A percentile compares a stretch with the other conserved stretches of the same genome.
phyloP scores from a whole-genome alignment of 2,888 invertebrate species.

The Dastarcus helophoroides region DNA sequence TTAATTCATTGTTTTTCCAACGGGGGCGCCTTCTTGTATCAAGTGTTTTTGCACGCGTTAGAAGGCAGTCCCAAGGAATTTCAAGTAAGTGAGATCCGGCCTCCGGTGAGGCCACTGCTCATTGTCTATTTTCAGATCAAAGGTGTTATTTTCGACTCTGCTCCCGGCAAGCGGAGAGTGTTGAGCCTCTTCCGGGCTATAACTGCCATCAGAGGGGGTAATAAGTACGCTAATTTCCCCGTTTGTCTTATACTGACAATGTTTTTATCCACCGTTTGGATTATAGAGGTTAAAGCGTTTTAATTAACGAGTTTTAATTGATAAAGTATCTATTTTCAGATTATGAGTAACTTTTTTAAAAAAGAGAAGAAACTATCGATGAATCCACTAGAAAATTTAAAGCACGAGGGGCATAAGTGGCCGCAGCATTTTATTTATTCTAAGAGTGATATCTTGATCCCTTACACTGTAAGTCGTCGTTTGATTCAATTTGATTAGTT shows the following conservation, averaged over 20 bases:
- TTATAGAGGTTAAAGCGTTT: constrained; percentile 42
- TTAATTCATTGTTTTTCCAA: constrained; percentile 68
- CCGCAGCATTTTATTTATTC: constrained; percentile 67
- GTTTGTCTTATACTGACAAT: constrained; percentile 44
- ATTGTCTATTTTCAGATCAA: constrained; percentile 38
- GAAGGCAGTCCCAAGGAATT: background rate
- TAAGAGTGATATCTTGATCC: constrained; percentile 55
- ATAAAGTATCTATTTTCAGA: constrained; percentile 21
- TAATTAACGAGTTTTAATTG: background rate
- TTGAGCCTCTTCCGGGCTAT: constrained; percentile 47
- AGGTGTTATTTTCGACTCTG: constrained; percentile 62
- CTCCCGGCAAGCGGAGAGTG: constrained; percentile 52
- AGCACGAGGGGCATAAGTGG: constrained; percentile 47
- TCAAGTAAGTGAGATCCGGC: constrained; percentile 2
- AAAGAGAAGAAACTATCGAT: constrained; percentile 36
- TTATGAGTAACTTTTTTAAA: constrained; percentile 25
- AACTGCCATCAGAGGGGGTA: constrained; percentile 49
- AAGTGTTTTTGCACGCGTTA: constrained; percentile 31
- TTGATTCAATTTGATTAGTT: background rate
- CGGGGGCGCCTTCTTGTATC: constrained; percentile 62
- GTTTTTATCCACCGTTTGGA: constrained; percentile 48
- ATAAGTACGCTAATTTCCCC: constrained; percentile 43
- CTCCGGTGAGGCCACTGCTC: no score
- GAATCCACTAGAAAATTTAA: constrained; percentile 47
- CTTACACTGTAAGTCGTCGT: constrained; percentile 39